These are phyloP conservation scores for Embiotoca jacksoni DNA, from an alignment of 2,113 vertebrate species.

Conservation along the genomic window DNA sequence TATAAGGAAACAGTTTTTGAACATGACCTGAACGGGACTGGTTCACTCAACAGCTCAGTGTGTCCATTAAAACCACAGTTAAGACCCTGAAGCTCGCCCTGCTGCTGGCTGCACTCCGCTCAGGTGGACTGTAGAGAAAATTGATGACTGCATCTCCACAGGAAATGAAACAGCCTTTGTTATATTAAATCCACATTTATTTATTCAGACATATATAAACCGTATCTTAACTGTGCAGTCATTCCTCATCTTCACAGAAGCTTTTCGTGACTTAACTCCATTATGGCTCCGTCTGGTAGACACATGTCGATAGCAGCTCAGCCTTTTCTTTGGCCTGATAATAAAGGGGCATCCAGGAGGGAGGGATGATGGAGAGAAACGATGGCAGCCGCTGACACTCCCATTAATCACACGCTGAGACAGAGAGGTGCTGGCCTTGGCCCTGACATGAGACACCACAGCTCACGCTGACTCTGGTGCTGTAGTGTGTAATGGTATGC, in stretches of 20 bases:
- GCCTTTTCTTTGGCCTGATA: conserved; percentile 46
- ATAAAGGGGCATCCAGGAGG: conserved; percentile 46
- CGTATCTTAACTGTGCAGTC: not conserved
- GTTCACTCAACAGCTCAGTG: too few species aligned
- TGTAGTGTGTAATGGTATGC: not conserved
- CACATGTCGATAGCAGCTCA: conserved; percentile 5
- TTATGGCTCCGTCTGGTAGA: conserved; percentile 10
- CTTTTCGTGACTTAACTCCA: not conserved
- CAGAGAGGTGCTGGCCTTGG: conserved; percentile 42
- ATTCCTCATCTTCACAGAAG: not conserved
- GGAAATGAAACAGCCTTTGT: not conserved
- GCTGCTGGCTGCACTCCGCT: not conserved
- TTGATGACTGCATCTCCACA: not conserved
- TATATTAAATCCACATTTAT: not conserved
- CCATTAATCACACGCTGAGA: conserved; percentile 62
- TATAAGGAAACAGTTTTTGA: too few species aligned
- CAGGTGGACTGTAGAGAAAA: not conserved
- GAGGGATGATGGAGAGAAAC: conserved; percentile 62
- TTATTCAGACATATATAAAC: not conserved
- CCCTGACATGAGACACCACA: conserved; percentile 21
- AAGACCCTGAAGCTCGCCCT: too few species aligned
- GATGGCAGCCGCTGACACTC: conserved; percentile 51
- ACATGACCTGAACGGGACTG: too few species aligned
- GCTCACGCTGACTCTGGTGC: conserved; percentile 22
- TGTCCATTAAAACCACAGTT: too few species aligned